Evolutionary conservation across 2,888 invertebrate species (phyloP).

Genomic region (Idaea biselata): DNA sequence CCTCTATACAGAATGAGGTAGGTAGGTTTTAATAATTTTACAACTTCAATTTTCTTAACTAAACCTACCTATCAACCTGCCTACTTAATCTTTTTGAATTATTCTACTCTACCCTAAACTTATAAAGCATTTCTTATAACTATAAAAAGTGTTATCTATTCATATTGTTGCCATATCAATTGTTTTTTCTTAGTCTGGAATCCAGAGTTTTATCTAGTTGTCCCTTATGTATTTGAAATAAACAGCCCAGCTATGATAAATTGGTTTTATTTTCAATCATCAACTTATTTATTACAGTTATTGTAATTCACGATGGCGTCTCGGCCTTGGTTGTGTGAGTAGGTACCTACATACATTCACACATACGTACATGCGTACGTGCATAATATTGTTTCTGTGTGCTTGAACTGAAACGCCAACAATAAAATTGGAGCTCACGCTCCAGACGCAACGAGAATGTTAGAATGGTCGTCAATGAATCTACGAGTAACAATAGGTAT

Average conservation of each 20-base stretch:
- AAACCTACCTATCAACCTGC: neutral
- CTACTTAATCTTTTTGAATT: slow-evolving; percentile 43
- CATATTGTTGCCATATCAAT: slow-evolving; percentile 74
- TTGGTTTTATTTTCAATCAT: slow-evolving; percentile 38
- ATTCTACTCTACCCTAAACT: slow-evolving; percentile 44
- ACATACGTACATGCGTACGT: too few species aligned
- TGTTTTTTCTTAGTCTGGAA: slow-evolving; percentile 73
- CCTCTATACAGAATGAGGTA: neutral
- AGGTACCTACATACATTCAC: too few species aligned
- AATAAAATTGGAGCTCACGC: too few species aligned
- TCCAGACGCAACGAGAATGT: too few species aligned
- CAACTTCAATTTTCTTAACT: neutral
- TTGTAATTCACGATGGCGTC: too few species aligned
- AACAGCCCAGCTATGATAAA: slow-evolving; percentile 63
- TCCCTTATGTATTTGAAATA: slow-evolving; percentile 73
- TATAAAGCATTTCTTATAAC: slow-evolving; percentile 50
- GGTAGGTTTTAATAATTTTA: neutral
- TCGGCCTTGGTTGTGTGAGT: too few species aligned
- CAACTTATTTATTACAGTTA: neutral
- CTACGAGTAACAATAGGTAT: too few species aligned
- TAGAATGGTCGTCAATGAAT: too few species aligned
- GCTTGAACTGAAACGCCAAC: too few species aligned
- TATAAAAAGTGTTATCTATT: slow-evolving; percentile 44
- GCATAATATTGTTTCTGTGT: too few species aligned
- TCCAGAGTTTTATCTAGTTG: slow-evolving; percentile 73